Evolutionary conservation across 1,140 invertebrate species (phyloP), one percentile per base, ranked within the genome.

Genomic region (Brachionus rubens): DNA sequence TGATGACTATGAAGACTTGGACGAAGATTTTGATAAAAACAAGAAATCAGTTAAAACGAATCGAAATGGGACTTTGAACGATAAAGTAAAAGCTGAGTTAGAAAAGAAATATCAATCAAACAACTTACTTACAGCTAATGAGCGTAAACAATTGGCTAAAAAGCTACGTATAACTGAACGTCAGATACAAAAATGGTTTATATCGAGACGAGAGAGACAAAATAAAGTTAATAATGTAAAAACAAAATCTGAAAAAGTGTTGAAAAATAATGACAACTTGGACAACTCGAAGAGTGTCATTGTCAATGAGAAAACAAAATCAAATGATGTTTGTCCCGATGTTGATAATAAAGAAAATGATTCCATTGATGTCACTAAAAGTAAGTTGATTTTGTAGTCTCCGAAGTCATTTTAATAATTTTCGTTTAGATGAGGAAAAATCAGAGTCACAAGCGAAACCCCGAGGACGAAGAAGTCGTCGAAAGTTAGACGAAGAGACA

Each of bases 181-280:
- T 21, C 68, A 72, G 16, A 46, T 72, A 33, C 68, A 72, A 72
- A 72, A 72, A 40, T 72, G 68, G 68, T 72, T 72, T 50, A 30
- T 21, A 2, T 3, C 6, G 2, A 72, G 24, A 72, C 46, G 26
- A 16, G 68, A 72, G 50, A 48, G 50, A 72, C 21, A 33, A 36
- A 40, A n/a, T 24, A 28, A 28, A 21, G 50, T n/a, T 5, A 50
- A 26, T 26, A 4, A 3, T 6, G 6, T 5, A 5, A 26, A 50
- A 19, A 5, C 48, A 26, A 72, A 47, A 72, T 21, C 46, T 12
- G 41, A 70, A 19, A 70, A 70, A 48, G 33, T 50, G 10, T 26
- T 48, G 2, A 21, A 21, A 14, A 33, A 72, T 21, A 54, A 48
- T 16, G 46, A 50, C 24, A 72, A 72, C 6, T 36, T 36, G 10